These are phyloP conservation scores for Hedya salicella DNA, from an alignment of 2,888 invertebrate species.

Conservation along the genomic window DNA sequence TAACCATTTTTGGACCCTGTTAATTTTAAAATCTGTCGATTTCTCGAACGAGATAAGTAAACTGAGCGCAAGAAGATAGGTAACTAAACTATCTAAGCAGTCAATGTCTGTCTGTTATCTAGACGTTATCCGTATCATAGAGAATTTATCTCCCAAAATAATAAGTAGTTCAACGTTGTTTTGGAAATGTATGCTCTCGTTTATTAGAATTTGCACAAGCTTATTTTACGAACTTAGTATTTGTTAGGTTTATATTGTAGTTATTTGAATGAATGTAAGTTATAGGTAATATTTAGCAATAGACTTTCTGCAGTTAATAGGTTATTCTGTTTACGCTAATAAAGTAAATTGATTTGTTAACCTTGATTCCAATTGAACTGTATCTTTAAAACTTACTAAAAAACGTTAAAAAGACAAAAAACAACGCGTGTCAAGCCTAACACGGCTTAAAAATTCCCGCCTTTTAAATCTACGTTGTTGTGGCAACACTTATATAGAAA, in stretches of 20 bases:
- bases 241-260: too few relatives aligned
- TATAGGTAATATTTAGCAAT: too few relatives aligned
- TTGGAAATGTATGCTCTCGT: slow-evolving; percentile 5
- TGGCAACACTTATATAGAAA: background rate
- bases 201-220: background rate
- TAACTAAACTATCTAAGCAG: slow-evolving; percentile 65
- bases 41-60: slow-evolving; percentile 53
- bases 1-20: slow-evolving; percentile 47
- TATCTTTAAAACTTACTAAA: too few relatives aligned
- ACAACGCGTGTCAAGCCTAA: background rate
- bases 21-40: slow-evolving; percentile 45
- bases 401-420: background rate
- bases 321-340: too few relatives aligned
- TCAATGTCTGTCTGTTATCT: slow-evolving; percentile 75
- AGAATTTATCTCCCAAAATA: slow-evolving; percentile 39
- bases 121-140: slow-evolving; percentile 55
- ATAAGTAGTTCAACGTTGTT: slow-evolving; percentile 28
- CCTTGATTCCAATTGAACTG: too few relatives aligned
- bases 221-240: too few relatives aligned
- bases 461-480: background rate
- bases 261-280: too few relatives aligned
- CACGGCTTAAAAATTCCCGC: background rate
- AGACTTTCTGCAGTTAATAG: too few relatives aligned
- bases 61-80: slow-evolving; percentile 66
- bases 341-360: too few relatives aligned